Evolutionary conservation across 2,797 vertebrate species (phyloP).

Genomic region (Decapterus maruadsi): DNA sequence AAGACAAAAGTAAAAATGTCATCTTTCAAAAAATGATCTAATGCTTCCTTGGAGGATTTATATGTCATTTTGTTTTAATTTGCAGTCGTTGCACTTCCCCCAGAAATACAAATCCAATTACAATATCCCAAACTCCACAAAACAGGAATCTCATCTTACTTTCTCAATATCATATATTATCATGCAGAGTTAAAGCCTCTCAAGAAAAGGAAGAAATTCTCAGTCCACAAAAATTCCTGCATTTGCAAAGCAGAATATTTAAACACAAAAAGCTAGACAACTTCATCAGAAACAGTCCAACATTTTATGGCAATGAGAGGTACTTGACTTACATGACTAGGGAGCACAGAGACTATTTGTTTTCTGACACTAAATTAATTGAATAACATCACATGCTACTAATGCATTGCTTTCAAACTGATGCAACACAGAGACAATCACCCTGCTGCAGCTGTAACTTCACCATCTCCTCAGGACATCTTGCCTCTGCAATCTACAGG

Average conservation of each 20-base stretch:
- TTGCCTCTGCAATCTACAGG: conserved; percentile 51
- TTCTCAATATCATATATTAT: conserved; percentile 32
- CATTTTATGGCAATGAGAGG: conserved; percentile 12
- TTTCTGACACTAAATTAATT: conserved; percentile 31
- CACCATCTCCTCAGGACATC: conserved; percentile 45
- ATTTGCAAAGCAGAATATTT: background rate
- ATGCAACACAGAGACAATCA: conserved; percentile 69
- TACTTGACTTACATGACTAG: conserved; percentile 10
- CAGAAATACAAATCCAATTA: conserved; percentile 24
- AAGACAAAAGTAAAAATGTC: conserved; percentile 27
- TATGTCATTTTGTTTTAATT: conserved; percentile 26
- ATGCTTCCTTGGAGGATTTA: background rate
- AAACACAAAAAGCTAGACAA: background rate
- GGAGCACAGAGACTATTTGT: conserved; percentile 24
- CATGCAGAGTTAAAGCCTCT: conserved; percentile 1
- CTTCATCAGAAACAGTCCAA: background rate
- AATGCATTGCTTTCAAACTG: conserved; percentile 53
- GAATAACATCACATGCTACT: conserved; percentile 39
- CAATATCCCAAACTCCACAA: conserved; percentile 8
- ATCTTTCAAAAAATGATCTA: conserved; percentile 27
- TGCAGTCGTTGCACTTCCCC: conserved; percentile 21
- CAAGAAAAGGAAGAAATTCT: background rate
- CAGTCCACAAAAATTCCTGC: background rate
- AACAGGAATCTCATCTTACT: conserved; percentile 15
- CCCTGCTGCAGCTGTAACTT: conserved; percentile 48